phyloP scores from a whole-genome alignment of 2,113 vertebrate genomes.

The Ammodytes dubius region DNA sequence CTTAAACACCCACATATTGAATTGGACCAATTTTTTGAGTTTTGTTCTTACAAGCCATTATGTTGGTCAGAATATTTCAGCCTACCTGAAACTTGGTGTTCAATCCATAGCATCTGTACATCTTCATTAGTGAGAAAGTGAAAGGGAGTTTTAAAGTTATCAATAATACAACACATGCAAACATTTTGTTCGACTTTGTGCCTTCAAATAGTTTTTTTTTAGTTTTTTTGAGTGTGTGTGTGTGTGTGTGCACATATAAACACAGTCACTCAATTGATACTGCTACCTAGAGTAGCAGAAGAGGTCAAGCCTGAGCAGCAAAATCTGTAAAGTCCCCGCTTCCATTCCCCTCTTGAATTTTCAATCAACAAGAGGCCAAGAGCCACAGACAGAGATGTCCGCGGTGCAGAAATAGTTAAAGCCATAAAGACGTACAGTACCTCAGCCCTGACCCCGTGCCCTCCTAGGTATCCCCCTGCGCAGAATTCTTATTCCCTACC shows the following conservation, averaged over 20 bases:
- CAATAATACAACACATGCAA: not conserved
- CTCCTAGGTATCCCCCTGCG: conserved; percentile 88
- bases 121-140: no score
- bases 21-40: not conserved
- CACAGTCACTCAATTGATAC: not conserved
- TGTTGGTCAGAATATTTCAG: no score
- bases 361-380: conserved; percentile 42
- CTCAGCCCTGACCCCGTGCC: conserved; percentile 84
- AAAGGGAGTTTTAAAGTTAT: conserved; percentile 2
- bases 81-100: no score
- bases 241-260: conserved; percentile 7
- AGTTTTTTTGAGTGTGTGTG: no score
- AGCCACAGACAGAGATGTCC: conserved; percentile 60
- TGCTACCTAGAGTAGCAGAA: conserved; percentile 16
- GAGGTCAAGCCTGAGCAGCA: conserved; percentile 35
- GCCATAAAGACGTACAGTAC: conserved; percentile 86
- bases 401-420: conserved; percentile 84
- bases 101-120: no score
- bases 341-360: conserved; percentile 19
- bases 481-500: conserved; percentile 99
- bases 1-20: not conserved
- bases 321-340: conserved; percentile 37
- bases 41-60: no score
- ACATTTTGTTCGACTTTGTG: not conserved
- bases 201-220: not conserved